These are phyloP conservation scores for Lacerta agilis DNA, from an alignment of 2,797 vertebrate species.

Conservation along the genomic window DNA sequence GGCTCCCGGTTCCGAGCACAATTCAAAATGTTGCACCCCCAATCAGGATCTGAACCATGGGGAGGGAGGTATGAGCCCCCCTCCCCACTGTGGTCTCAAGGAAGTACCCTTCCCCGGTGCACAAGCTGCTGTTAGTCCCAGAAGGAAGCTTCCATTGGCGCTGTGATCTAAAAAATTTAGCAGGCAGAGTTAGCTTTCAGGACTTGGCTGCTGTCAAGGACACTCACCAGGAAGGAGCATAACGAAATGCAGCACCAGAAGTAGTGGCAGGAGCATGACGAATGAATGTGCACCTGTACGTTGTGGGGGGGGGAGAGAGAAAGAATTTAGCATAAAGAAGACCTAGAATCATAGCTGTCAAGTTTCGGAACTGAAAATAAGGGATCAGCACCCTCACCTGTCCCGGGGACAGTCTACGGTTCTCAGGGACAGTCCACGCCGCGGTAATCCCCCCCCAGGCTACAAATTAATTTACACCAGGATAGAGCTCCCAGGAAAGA, in stretches of 20 bases:
- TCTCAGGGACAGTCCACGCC: too few species aligned
- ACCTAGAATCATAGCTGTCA: too few species aligned
- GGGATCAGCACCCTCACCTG: too few species aligned
- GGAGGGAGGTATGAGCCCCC: background rate
- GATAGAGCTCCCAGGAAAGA: too few species aligned
- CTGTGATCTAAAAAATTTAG: background rate
- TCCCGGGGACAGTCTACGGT: too few species aligned
- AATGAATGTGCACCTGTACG: slow-evolving; percentile 18
- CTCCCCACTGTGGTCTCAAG: background rate
- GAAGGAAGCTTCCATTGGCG: background rate
- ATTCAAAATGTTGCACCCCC: background rate
- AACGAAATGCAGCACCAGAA: slow-evolving; percentile 58
- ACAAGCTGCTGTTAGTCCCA: background rate
- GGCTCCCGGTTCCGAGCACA: too few species aligned
- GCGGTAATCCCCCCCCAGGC: too few species aligned
- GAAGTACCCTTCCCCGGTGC: background rate
- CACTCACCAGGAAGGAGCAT: slow-evolving; percentile 54
- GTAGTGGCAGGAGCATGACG: slow-evolving; percentile 33
- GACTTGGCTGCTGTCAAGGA: background rate
- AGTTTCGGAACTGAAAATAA: too few species aligned
- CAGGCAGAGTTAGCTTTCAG: background rate
- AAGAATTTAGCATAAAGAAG: background rate
- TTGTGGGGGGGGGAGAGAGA: too few species aligned
- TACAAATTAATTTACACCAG: too few species aligned
- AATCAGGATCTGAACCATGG: background rate